Conservation (phyloP, 1,140 invertebrate species). For the Drosophila novamexicana region DNA sequence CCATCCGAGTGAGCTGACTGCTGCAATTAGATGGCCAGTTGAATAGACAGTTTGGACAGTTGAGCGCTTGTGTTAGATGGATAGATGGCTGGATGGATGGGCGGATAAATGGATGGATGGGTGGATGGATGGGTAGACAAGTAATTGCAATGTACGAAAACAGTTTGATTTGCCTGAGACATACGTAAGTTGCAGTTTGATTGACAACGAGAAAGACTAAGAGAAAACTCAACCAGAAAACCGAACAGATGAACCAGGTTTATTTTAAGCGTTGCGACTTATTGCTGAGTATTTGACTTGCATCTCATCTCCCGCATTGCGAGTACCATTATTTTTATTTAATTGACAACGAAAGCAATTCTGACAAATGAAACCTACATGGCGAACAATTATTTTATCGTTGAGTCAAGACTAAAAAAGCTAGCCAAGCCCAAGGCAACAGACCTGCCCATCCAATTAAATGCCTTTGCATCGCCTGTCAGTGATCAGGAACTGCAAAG, state of each 20-base stretch:
- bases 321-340: conserved; percentile 34
- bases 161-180: conserved; percentile 34
- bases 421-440: conserved; percentile 2
- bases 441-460: conserved; percentile 63
- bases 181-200: conserved; percentile 19
- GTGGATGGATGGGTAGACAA: conserved; percentile 31
- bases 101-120: conserved; percentile 7
- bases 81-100: conserved; percentile 26
- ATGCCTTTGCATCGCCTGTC: conserved; percentile 76
- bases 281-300: neutral
- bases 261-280: neutral
- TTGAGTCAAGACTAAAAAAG: neutral
- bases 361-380: conserved; percentile 37
- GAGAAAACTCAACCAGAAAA: neutral
- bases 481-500: conserved; percentile 44
- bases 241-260: neutral
- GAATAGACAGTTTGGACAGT: conserved; percentile 53
- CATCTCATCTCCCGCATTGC: conserved; percentile 14
- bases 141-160: conserved; percentile 44
- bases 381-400: conserved; percentile 41
- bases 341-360: conserved; percentile 38
- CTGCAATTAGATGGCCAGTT: conserved; percentile 58
- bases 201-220: conserved; percentile 8
- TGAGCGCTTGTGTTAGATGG: conserved; percentile 33
- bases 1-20: conserved; percentile 29